phyloP scores from a whole-genome alignment of 1,140 invertebrate species.

The Brachionus sp. region DNA sequence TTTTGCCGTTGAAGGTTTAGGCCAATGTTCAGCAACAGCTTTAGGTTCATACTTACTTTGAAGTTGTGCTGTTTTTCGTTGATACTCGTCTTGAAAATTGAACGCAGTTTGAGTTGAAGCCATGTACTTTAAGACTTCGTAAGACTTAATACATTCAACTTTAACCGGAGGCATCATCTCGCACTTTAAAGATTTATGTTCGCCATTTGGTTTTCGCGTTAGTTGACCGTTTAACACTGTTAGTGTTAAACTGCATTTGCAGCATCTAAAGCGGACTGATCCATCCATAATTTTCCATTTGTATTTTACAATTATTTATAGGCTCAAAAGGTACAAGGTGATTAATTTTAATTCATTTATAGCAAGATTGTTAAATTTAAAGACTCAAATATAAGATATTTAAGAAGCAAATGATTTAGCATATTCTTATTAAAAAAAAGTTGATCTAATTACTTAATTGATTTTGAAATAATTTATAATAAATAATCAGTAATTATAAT shows the following conservation, averaged over 20 bases:
- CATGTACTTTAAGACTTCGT: neutral
- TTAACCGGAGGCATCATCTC: neutral
- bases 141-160: no score
- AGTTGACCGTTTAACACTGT: neutral
- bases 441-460: neutral
- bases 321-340: no score
- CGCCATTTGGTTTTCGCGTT: neutral
- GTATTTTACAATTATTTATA: neutral
- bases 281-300: neutral
- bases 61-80: neutral
- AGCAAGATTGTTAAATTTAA: no score
- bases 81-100: neutral
- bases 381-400: neutral
- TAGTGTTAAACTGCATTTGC: no score
- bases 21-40: conserved; percentile 3
- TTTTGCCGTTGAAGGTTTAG: neutral
- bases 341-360: no score
- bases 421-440: neutral
- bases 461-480: neutral
- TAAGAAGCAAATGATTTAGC: neutral
- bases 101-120: neutral
- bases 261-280: no score
- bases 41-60: neutral
- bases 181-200: neutral
- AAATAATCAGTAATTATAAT: conserved; percentile 20